Conservation (phyloP, 2,888 invertebrate genomes). For the Sphaerophoria rueppellii region DNA sequence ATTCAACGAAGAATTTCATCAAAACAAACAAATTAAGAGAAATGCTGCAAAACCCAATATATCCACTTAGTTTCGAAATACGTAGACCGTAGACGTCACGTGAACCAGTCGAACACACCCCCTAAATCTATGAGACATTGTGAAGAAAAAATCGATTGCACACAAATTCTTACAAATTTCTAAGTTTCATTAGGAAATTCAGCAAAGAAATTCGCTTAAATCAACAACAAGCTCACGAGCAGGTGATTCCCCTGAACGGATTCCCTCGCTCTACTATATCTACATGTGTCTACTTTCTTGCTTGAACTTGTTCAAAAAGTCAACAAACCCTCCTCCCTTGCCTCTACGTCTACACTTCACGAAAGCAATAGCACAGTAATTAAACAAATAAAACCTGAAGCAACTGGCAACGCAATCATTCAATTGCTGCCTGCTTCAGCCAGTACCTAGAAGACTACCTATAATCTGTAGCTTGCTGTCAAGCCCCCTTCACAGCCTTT, state of each 20-base stretch:
- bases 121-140: neutral
- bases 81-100: neutral
- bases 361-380: neutral
- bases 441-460: neutral
- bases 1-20: neutral
- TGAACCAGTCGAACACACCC: conserved; percentile 4
- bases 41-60: neutral
- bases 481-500: neutral
- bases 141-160: conserved; percentile 1
- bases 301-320: neutral
- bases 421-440: neutral
- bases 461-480: neutral
- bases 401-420: conserved; percentile 9
- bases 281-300: neutral
- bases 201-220: neutral
- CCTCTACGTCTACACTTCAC: neutral
- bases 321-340: neutral
- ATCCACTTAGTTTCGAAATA: neutral
- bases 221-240: neutral
- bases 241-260: neutral
- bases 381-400: neutral
- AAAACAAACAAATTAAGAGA: neutral
- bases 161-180: neutral
- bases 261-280: neutral
- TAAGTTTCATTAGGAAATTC: neutral